Evolutionary conservation across 2,113 vertebrate genomes (phyloP), one percentile per base, ranked within the genome.

Genomic region (Glareola pratincola): DNA sequence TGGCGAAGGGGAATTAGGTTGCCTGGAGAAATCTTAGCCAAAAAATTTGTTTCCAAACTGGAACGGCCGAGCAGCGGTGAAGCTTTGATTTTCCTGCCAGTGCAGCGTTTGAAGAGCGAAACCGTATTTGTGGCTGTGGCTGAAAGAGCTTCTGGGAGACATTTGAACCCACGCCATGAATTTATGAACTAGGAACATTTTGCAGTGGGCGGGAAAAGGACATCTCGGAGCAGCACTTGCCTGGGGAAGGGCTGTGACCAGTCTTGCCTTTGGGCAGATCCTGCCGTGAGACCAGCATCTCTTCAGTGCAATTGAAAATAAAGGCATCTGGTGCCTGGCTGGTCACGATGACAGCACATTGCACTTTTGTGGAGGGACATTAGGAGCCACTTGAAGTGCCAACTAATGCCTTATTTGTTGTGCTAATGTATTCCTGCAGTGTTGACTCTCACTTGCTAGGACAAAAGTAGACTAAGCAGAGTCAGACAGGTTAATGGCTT

Each of bases 31-130:
- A 88, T 77, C 41, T 69, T 85, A 51, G 82, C 92, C 92, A 86
- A 88, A 94, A 78, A 47, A 47, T 12, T n/a, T 12, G 9, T 88
- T 92, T 96, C 89, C 89, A 92, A 88, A 73, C 48, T 79, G 71
- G 87, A 94, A 83, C 2, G 1, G 41, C 29, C 0, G 0, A 73
- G 50, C 36, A 50, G 69, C 82, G 84, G 69, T 5, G 14, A 79
- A 66, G 63, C 92, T 94, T 91, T 97, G 81, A 90, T 96, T 95
- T 93, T 90, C 48, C 41, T 96, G 95, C 95, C 97, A 96, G 24
- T 81, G 69, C 71, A 88, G 41, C 41, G 24, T 72, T 91, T 94
- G 77, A 88, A 90, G 94, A 94, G 94, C 1, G 2, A 82, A 91
- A 95, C 81, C 69, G 13, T 94, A 82, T 96, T 91, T 94, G 81